Percentiles rank a stretch among this genome's conserved stretches.
Conservation (phyloP, 1,140 invertebrate species). For the Papilio xuthus region DNA sequence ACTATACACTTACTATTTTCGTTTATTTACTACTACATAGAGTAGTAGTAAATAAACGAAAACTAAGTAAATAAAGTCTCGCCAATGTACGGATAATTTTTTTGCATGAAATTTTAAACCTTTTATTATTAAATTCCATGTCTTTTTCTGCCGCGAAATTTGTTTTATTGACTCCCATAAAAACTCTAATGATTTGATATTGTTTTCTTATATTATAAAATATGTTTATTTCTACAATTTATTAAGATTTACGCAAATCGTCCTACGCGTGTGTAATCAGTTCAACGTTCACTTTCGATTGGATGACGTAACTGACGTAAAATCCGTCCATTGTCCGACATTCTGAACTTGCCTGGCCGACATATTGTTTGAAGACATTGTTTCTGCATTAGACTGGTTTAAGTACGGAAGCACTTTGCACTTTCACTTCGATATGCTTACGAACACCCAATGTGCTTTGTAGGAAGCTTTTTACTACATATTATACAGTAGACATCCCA, state of each 20-base stretch:
- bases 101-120: no score
- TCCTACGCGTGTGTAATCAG: slow-evolving; percentile 12
- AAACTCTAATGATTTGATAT: background rate
- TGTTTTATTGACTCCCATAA: no score
- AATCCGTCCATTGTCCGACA: slow-evolving; percentile 23
- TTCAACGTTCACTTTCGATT: slow-evolving; percentile 32
- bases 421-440: background rate
- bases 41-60: no score
- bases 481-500: background rate
- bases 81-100: no score
- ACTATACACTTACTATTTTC: background rate
- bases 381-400: slow-evolving; percentile 13
- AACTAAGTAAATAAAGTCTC: no score
- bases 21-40: no score
- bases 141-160: no score
- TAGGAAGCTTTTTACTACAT: background rate
- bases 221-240: background rate
- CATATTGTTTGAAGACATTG: slow-evolving; percentile 17
- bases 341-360: slow-evolving; percentile 22
- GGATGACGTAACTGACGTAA: slow-evolving; percentile 26
- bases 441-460: background rate
- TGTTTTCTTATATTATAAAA: background rate
- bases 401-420: slow-evolving; percentile 9
- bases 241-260: slow-evolving; percentile 10
- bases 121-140: no score